Evolutionary conservation across 64 coral and sea anemone genomes (phyloP), one percentile per base, ranked within the genome.

Genomic region (Cladopsammia gracilis): DNA sequence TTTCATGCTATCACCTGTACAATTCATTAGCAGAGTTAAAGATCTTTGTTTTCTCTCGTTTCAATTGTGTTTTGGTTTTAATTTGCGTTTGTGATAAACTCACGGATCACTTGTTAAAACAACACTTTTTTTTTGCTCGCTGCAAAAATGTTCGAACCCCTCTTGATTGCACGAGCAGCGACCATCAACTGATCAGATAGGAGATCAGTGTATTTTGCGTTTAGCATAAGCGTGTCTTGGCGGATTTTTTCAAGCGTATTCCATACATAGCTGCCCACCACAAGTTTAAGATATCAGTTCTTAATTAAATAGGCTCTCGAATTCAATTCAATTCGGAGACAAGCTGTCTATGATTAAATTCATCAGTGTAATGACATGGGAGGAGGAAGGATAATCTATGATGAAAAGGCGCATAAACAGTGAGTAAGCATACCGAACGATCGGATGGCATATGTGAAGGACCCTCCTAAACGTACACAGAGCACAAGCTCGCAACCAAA

Each of bases 281-380:
- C 62, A 84, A 84, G 80, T 48, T 64, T 48, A 68, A 50, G 8
- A 10, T 67, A 84, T 84, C 61, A 50, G 80, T 48, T 18, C 58
- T 82, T 82, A 82, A 82, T 82, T 82, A 82, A 82, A 82, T 65
- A 25, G n/a, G 18, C 42, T 84, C 80, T 84, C 80, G 24, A 84
- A 84, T 84, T 66, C 66, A 67, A 60, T 68, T 67, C 80, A 49
- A 64, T 18, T 84, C 62, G 80, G 80, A 84, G 80, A 84, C 80
- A 68, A 61, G 43, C 11, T 84, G 80, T 84, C 80, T 84, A 18
- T 84, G 80, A 84, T 84, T 64, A 68, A 68, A 68, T 84, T 84
- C 80, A 84, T 68, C 61, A 48, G 61, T 20, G 42, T 84, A 84
- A 84, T 84, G 45, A 84, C 45, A 18, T 84, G 80, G 80, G 80